phyloP scores from a whole-genome alignment of 2,888 invertebrate species.

The Melanchra persicariae region DNA sequence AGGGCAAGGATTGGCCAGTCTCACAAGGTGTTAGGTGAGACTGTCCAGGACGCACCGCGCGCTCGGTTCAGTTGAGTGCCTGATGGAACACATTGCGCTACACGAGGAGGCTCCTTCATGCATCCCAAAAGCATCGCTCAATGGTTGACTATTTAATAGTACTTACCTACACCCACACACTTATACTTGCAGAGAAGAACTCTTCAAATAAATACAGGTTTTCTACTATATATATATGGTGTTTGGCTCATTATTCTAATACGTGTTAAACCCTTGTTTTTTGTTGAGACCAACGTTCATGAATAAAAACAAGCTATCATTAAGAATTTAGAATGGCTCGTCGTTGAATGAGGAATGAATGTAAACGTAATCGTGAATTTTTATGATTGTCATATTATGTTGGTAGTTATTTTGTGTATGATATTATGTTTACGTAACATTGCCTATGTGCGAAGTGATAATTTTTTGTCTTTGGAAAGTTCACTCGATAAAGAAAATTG shows the following conservation, averaged over 20 bases:
- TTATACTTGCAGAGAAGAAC: too few relatives aligned
- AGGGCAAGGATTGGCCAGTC: too few relatives aligned
- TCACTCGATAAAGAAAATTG: not conserved
- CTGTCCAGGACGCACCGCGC: too few relatives aligned
- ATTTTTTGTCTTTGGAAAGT: not conserved
- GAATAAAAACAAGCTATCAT: constrained; percentile 19
- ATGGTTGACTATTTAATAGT: too few relatives aligned
- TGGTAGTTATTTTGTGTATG: not conserved
- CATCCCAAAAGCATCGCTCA: too few relatives aligned
- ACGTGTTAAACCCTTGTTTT: not conserved
- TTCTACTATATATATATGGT: constrained; percentile 1
- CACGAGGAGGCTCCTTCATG: too few relatives aligned
- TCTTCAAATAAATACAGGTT: not conserved
- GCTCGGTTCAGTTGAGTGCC: too few relatives aligned
- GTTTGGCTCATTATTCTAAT: not conserved
- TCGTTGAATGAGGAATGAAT: constrained; percentile 15
- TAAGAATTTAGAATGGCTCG: constrained; percentile 18
- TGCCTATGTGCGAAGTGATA: not conserved
- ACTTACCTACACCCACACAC: too few relatives aligned
- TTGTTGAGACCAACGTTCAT: not conserved
- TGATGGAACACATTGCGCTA: too few relatives aligned
- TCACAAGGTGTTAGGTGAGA: too few relatives aligned
- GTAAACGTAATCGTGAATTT: constrained; percentile 16
- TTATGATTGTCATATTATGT: constrained; percentile 8
- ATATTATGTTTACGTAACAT: not conserved